phyloP scores from a whole-genome alignment of 2,113 vertebrate genomes.

The Ammodytes dubius region DNA sequence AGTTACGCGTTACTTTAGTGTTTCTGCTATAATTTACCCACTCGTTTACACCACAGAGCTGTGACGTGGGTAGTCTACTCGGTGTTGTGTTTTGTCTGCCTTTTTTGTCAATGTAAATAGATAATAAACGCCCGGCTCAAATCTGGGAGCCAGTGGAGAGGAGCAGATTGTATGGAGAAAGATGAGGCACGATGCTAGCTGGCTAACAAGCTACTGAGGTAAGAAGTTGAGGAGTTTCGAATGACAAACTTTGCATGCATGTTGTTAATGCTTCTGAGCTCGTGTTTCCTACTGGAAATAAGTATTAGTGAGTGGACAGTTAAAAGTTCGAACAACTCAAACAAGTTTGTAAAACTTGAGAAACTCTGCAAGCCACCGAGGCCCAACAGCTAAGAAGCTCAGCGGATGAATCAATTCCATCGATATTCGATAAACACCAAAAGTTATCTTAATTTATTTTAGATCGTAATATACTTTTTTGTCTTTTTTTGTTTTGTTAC shows the following conservation, averaged over 20 bases:
- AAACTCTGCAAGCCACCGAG: slow-evolving; percentile 31
- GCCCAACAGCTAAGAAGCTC: slow-evolving; percentile 49
- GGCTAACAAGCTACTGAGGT: slow-evolving; percentile 69
- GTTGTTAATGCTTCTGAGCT: background rate
- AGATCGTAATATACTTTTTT: too few species aligned
- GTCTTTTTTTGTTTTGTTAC: background rate
- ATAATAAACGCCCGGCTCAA: slow-evolving; percentile 45
- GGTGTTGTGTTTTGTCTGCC: background rate
- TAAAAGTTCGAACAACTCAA: background rate
- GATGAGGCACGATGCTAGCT: slow-evolving; percentile 71
- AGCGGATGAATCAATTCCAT: background rate
- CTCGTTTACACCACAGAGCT: background rate
- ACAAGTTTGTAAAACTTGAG: slow-evolving; percentile 38
- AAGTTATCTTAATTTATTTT: too few species aligned
- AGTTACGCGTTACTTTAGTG: background rate
- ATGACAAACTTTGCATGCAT: background rate
- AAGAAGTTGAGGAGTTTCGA: slow-evolving; percentile 28
- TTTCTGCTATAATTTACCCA: background rate
- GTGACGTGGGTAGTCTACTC: too few species aligned
- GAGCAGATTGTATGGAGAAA: slow-evolving; percentile 63
- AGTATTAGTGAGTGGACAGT: background rate
- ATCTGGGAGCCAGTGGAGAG: slow-evolving; percentile 61
- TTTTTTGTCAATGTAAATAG: background rate
- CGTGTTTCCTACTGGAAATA: background rate
- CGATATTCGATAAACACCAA: background rate